These are phyloP conservation scores for Zosterops japonicus DNA, from an alignment of 2,113 vertebrate species.

Conservation along the genomic window DNA sequence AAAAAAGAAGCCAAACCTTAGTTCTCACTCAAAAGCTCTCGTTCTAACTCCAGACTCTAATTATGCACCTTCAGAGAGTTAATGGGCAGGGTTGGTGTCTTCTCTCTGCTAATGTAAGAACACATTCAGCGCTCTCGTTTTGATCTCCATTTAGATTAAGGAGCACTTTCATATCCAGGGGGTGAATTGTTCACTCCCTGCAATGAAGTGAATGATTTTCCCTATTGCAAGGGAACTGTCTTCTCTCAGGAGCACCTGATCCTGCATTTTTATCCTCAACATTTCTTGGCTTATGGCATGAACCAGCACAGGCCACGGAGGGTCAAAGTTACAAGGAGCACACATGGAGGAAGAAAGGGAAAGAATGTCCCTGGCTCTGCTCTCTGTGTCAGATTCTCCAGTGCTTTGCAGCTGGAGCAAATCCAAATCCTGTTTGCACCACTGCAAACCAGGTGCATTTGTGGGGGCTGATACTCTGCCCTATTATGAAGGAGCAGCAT, in stretches of 20 bases:
- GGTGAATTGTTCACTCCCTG: neutral
- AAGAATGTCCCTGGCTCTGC: neutral
- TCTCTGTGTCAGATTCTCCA: neutral
- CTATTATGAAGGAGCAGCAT: neutral
- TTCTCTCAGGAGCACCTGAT: neutral
- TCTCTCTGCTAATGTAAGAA: neutral
- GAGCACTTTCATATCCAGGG: neutral
- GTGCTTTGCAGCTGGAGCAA: neutral
- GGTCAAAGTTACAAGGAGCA: neutral
- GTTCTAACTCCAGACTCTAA: neutral
- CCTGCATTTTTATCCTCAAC: neutral
- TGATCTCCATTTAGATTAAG: neutral
- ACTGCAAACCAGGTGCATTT: neutral
- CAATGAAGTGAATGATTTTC: neutral
- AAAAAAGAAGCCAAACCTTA: neutral
- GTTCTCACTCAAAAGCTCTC: neutral
- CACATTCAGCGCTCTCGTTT: fast-evolving
- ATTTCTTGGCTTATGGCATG: neutral
- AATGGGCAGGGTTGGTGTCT: neutral
- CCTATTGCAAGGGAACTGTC: neutral
- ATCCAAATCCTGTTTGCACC: neutral
- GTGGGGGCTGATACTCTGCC: neutral
- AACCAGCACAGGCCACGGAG: neutral
- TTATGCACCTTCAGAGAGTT: neutral
- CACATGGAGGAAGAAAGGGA: neutral